Base-by-base conservation (phyloP, 2,113 vertebrate genomes). In the Trematocara unimaculatum region DNA sequence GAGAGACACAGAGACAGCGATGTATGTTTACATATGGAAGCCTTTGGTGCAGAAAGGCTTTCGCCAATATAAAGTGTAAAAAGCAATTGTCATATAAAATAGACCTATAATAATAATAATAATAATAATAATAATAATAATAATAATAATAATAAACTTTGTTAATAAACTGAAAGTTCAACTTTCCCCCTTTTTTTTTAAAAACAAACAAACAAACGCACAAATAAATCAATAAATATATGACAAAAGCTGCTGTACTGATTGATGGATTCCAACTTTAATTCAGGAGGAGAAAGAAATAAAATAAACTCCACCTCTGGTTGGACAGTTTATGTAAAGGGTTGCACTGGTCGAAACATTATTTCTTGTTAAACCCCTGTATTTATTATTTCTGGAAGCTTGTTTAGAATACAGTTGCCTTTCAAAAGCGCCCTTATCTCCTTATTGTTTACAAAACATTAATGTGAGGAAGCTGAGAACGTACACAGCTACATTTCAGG, bases 371-470 rank as follows among this genome's bases (percentile, higher is more conserved):
- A 91, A 93, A 91, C 84, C 64, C 83, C 62, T 23, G 26, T 94
- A 93, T 95, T 95, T 95, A 84, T 96, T 94, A 92, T 93, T 93
- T 92, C 90, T 85, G 51, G 82, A 11, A 62, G 88, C 33, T 47
- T 93, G 92, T 95, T 95, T 95, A 55, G 81, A 84, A 88, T 82
- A 89, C 86, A 90, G 85, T 83, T 83, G 93, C 87, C 90, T 91
- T 93, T 94, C 89, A 94, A 95, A 95, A 87, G 89, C 55, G 79
- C 85, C 90, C 93, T 95, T 95, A 94, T 96, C 95, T 90, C 79
- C 80, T 86, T 35, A 11, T 35, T 95, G 93, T 95, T 95, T 94
- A 94, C 94, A 94, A 95, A 96, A 95, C 95, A 96, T 88, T 83
- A 83, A 93, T 91, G 93, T 86, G 93, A 93, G 92, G 93, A 95